Conservation (phyloP, 2,113 vertebrate genomes). For the Suncus etruscus region DNA sequence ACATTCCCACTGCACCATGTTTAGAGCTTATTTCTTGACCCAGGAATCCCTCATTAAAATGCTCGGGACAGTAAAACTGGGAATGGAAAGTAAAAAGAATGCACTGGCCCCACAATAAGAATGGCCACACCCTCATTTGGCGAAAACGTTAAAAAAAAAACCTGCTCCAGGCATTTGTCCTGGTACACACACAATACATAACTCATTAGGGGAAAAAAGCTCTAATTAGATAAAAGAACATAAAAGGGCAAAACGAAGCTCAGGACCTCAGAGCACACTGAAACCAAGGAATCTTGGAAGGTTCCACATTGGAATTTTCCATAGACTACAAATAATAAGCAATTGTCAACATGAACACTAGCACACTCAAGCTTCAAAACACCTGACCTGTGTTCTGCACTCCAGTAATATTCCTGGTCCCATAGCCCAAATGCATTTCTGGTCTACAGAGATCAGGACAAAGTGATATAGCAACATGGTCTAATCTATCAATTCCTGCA, state of each 20-base stretch:
- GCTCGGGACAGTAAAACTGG: constrained; percentile 25
- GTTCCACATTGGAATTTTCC: background rate
- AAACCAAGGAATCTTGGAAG: too few species aligned
- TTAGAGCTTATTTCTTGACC: background rate
- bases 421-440: constrained; percentile 9
- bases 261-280: background rate
- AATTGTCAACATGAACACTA: background rate
- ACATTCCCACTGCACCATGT: constrained; percentile 17
- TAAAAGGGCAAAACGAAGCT: constrained; percentile 25
- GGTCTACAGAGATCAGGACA: constrained; percentile 42
- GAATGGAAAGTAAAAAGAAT: background rate
- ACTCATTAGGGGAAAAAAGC: background rate
- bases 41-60: background rate
- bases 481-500: constrained; percentile 42
- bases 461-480: constrained; percentile 24
- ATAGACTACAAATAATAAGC: background rate
- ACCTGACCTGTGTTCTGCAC: constrained; percentile 19
- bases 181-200: background rate
- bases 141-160: constrained; percentile 7
- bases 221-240: constrained; percentile 2
- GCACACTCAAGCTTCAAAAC: constrained; percentile 13
- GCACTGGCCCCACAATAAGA: background rate
- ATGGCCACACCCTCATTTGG: background rate
- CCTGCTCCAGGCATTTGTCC: background rate
- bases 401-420: constrained; percentile 35